Percentiles rank a stretch among this genome's conserved stretches.
phyloP scores from a whole-genome alignment of 2,797 vertebrate species.

The Falco cherrug region DNA sequence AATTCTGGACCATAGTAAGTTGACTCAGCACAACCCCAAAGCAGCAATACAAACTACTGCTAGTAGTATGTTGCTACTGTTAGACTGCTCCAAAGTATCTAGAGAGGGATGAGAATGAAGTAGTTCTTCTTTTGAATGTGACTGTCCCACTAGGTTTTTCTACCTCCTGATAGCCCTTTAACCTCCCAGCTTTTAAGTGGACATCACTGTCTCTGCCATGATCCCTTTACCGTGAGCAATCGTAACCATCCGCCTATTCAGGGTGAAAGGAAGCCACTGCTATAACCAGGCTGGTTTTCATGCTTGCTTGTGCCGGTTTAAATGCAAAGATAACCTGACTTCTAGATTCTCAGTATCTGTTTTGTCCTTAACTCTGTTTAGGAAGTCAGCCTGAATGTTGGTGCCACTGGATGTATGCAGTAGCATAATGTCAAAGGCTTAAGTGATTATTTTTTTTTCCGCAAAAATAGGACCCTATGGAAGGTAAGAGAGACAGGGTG shows the following conservation, averaged over 20 bases:
- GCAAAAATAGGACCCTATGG: background rate
- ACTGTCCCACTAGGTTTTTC: background rate
- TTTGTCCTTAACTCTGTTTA: background rate
- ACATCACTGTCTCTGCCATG: too few relatives aligned
- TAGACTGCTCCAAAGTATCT: background rate
- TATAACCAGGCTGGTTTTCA: background rate
- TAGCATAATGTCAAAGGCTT: background rate
- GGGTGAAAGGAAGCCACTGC: background rate
- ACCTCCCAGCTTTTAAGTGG: background rate
- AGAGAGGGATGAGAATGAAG: background rate
- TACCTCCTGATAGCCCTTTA: background rate
- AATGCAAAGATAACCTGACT: background rate
- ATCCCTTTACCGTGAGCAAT: too few relatives aligned
- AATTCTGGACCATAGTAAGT: background rate
- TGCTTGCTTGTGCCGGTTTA: background rate
- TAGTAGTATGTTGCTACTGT: background rate
- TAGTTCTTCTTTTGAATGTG: background rate
- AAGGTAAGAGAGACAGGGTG: background rate
- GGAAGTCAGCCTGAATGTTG: background rate
- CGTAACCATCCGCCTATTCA: background rate
- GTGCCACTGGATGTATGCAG: background rate
- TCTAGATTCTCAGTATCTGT: background rate
- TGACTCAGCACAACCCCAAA: background rate
- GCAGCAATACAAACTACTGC: background rate
- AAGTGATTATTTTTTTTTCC: background rate